Percentiles rank a stretch among this genome's conserved stretches.
These are phyloP conservation scores for Podarcis lilfordi DNA, from an alignment of 2,797 vertebrate species.

Conservation along the genomic window DNA sequence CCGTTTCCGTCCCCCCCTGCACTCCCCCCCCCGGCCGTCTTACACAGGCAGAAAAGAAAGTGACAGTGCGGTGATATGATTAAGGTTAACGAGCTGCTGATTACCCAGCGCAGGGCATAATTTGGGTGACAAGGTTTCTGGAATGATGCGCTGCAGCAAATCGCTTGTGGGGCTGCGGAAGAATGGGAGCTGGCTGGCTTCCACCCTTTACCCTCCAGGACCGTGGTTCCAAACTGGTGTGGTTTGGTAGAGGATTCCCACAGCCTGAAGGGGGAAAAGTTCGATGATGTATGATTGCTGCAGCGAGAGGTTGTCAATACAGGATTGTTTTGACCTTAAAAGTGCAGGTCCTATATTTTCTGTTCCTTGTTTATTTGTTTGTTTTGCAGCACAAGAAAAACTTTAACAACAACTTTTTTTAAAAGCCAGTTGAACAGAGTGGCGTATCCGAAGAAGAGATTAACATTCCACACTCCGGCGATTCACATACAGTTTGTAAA, in stretches of 20 bases:
- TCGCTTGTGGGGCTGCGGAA: neutral
- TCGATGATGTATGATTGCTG: neutral
- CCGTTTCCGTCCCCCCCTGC: no score
- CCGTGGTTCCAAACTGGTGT: neutral
- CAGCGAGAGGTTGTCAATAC: no score
- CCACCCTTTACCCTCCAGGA: neutral
- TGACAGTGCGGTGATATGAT: conserved; percentile 38
- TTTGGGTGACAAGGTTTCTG: neutral
- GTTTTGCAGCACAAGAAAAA: no score
- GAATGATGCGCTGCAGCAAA: neutral
- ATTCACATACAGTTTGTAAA: neutral
- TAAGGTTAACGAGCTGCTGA: conserved; percentile 22
- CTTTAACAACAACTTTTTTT: no score
- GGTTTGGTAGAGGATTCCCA: neutral
- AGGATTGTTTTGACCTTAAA: neutral
- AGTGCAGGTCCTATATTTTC: no score
- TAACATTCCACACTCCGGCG: neutral
- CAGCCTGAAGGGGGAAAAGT: neutral
- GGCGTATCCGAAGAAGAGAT: no score
- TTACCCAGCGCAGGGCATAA: neutral
- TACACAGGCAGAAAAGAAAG: conserved; percentile 23
- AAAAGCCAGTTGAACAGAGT: neutral
- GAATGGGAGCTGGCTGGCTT: neutral
- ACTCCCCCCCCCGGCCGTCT: no score
- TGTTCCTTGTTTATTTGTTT: no score